Evolutionary conservation across 2,113 vertebrate genomes (phyloP).

Genomic region (Sterrhoptilus dennistouni): DNA sequence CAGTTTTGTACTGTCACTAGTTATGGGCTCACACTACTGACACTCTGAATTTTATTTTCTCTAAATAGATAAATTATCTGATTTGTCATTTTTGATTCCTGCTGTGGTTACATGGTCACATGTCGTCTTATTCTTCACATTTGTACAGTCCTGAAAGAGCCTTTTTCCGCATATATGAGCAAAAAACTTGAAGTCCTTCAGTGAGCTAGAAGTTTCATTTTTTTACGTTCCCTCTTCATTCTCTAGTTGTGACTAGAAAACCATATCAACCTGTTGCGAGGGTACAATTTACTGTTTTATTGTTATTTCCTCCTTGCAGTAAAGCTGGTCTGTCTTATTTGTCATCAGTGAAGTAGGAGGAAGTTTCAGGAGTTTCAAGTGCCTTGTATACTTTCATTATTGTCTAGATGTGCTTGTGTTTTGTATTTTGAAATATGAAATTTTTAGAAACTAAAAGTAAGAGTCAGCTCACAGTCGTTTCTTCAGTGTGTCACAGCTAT

Average conservation of each 20-base stretch:
- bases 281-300: not conserved
- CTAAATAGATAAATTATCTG: not conserved
- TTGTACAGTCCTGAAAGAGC: not conserved
- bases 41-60: not conserved
- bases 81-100: not conserved
- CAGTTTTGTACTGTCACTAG: not conserved
- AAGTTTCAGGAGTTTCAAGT: not conserved
- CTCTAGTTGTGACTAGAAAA: not conserved
- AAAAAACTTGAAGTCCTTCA: not conserved
- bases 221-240: not conserved
- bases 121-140: not conserved
- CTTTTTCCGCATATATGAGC: not conserved
- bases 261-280: not conserved
- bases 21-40: not conserved
- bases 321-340: not conserved
- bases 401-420: not conserved
- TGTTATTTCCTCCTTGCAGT: not conserved
- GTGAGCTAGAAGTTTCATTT: not conserved
- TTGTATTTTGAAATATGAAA: not conserved
- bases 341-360: not conserved
- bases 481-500: not conserved
- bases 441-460: not conserved
- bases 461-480: not conserved
- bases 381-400: not conserved
- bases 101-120: not conserved